phyloP scores from a whole-genome alignment of 2,113 vertebrate genomes.

The Pteruthius melanotis region DNA sequence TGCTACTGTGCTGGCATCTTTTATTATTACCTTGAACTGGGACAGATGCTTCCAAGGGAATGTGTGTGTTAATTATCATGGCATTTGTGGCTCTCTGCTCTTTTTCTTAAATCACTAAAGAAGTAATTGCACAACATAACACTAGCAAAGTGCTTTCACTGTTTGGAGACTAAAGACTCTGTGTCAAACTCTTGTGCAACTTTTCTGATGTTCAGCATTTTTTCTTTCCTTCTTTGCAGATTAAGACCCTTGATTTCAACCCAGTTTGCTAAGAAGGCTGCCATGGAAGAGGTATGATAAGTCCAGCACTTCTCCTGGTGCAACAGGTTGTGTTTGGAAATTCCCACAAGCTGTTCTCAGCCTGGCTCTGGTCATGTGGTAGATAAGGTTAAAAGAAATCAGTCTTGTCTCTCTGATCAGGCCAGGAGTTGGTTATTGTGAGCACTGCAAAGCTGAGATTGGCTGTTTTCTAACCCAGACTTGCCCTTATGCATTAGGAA shows the following conservation, averaged over 20 bases:
- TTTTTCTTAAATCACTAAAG: neutral
- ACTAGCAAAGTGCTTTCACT: neutral
- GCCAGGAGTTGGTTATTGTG: neutral
- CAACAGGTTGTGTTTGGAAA: neutral
- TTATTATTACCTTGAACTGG: neutral
- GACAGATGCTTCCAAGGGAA: neutral
- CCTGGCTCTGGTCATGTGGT: neutral
- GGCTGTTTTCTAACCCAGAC: neutral
- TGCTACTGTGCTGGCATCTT: neutral
- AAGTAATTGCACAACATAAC: neutral
- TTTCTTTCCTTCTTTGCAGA: conserved; percentile 67
- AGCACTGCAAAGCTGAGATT: neutral
- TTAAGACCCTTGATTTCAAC: conserved; percentile 82
- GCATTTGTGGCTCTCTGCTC: neutral
- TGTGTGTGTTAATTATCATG: neutral
- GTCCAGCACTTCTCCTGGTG: neutral
- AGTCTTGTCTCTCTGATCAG: neutral
- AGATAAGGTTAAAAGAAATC: neutral
- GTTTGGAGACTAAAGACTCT: neutral
- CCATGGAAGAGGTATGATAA: conserved; percentile 78
- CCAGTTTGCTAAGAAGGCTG: conserved; percentile 81
- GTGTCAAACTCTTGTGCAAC: neutral
- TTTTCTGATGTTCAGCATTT: neutral
- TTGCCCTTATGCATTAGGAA: neutral
- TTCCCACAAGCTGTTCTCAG: neutral